Evolutionary conservation across 1,140 invertebrate species (phyloP), one percentile per base, ranked within the genome.

Genomic region (Lordiphosa mommai): DNA sequence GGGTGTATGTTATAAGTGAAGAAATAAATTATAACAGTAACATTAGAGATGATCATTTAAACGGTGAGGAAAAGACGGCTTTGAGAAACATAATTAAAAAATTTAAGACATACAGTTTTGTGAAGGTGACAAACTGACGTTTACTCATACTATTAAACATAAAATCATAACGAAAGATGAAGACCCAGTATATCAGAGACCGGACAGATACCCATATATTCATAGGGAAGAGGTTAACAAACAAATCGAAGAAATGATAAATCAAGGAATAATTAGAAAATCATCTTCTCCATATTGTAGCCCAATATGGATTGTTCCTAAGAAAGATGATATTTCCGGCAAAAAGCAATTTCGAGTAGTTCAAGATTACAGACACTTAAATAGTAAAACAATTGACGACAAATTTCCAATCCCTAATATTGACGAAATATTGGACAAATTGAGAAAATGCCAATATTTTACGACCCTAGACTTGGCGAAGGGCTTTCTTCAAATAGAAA

Each of bases 381-480:
- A 49, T 6, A 14, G 7, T 2, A 36, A 20, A 9, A 49, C 32
- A 2, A 13, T 49, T 2, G n/a, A 37, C 3, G 47, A 37, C 4
- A 36, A 36, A 13, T 48, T 48, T 6, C 46, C 46, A 33, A 33
- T n/a, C n/a, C n/a, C n/a, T n/a, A n/a, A n/a, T n/a, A n/a, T n/a
- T n/a, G n/a, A n/a, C n/a, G n/a, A n/a, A 32, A 47, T 47, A 32
- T 13, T 47, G 14, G 29, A 47, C n/a, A n/a, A n/a, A n/a, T n/a
- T n/a, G n/a, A n/a, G n/a, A n/a, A n/a, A n/a, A n/a, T n/a, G n/a
- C 3, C 30, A 87, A 20, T 89, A 88, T 51, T 91, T 91, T 52
- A 68, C 86, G 4, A 87, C 87, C 1, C 40, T 91, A 10, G 90
- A 92, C 80, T 53, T 91, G n/a, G n/a, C n/a, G n/a, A n/a, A n/a